Base-by-base conservation (phyloP, 92 coral and sea anemone species). In the Chrysogorgia sp. region DNA sequence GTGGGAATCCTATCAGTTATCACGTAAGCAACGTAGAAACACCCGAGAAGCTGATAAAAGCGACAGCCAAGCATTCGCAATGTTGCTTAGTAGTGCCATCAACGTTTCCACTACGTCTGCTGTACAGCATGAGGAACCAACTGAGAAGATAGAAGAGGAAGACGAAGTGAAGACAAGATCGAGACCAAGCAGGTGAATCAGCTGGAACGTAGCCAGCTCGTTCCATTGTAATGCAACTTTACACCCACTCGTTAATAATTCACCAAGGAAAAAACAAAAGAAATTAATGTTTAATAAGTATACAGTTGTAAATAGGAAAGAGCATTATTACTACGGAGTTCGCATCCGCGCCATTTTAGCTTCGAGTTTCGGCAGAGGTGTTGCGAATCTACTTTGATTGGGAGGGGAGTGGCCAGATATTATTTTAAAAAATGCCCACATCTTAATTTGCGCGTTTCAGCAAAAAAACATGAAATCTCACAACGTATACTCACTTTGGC, bases 1-100 rank as follows among this genome's bases (percentile, higher is more conserved):
- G 22, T 69, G 76, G 76, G 76, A 69, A 49, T 69, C 76, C 21
- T 69, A 69, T 19, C 52, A 69, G 30, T 26, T 30, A 48, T 28
- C 20, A 15, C 53, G 53, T 35, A 69, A 69, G n/a, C 76, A 69
- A 10, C 32, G 76, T 22, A 56, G 60, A 20, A 47, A 21, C 21
- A 26, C 60, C 2, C 45, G 60, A 69, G 76, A 69, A 4, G 1
- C 61, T 6, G 35, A 25, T 2, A 30, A 47, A 40, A 69, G 35
- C 20, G 30, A 47, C 61, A 69, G 35, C 20, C 12, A 69, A 24
- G 76, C 76, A 10, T 69, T 69, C 52, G 76, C 76, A 69, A 69
- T 69, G 76, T 41, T 69, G 20, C 60, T 69, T 10, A 69, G 59
- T 7, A 69, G 48, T 60, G 76, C 76, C 12, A 69, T 69, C 35